phyloP scores from a whole-genome alignment of 2,888 invertebrate genomes.

The Clunio marinus region DNA sequence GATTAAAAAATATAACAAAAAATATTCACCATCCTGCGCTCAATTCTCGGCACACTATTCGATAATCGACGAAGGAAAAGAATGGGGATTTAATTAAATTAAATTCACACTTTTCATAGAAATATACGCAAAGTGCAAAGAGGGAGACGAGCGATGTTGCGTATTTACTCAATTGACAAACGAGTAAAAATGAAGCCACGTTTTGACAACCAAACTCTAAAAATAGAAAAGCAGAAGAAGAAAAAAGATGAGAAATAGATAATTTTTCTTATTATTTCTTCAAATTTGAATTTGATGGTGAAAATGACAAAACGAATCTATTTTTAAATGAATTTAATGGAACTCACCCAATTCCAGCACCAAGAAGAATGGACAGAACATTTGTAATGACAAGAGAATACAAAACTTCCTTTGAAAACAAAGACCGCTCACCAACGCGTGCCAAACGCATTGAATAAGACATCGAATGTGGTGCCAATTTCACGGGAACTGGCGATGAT shows the following conservation, averaged over 20 bases:
- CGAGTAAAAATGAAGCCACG: slow-evolving; percentile 51
- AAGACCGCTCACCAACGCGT: slow-evolving; percentile 70
- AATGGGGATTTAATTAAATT: neutral
- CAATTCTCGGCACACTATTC: neutral
- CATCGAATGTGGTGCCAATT: slow-evolving; percentile 54
- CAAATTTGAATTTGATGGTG: too few species aligned
- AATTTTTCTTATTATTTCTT: too few species aligned
- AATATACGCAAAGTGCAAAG: too few species aligned
- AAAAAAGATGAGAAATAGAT: neutral
- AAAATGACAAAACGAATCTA: too few species aligned
- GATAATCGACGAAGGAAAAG: neutral
- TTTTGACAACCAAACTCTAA: slow-evolving; percentile 65
- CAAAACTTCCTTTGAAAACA: slow-evolving; percentile 84
- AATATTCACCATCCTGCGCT: neutral
- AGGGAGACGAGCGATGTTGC: too few species aligned
- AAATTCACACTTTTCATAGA: neutral
- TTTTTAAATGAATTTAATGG: slow-evolving; percentile 33
- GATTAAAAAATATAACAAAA: neutral
- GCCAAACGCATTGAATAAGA: slow-evolving; percentile 65
- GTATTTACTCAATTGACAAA: slow-evolving; percentile 43
- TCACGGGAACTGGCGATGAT: slow-evolving; percentile 44
- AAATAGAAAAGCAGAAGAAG: slow-evolving; percentile 45
- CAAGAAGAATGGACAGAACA: slow-evolving; percentile 80
- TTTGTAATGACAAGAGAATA: slow-evolving; percentile 88
- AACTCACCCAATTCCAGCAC: slow-evolving; percentile 86